Conservation (phyloP, 2,797 vertebrate genomes). For the Coreius guichenoti region DNA sequence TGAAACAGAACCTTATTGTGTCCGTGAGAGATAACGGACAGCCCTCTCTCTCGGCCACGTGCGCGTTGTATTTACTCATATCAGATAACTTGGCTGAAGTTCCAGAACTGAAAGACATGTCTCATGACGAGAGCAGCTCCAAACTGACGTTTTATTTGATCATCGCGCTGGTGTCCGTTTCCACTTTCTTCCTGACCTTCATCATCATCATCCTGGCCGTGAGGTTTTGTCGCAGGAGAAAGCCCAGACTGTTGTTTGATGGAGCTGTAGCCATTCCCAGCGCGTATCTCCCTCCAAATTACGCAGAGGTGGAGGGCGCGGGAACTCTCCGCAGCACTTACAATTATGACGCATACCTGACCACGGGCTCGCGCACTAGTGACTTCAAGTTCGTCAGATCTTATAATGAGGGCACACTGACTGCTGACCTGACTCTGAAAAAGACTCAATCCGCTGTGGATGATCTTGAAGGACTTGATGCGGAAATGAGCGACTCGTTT, state of each 20-base stretch:
- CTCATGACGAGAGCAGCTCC: constrained; percentile 56
- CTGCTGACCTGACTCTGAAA: constrained; percentile 60
- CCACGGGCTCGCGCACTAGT: constrained; percentile 22
- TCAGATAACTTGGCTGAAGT: constrained; percentile 61
- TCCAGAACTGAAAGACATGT: constrained; percentile 54
- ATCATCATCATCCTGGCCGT: constrained; percentile 27
- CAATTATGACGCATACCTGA: constrained; percentile 20
- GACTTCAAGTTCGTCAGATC: constrained; percentile 6
- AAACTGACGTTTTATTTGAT: constrained; percentile 63
- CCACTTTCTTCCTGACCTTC: constrained; percentile 50
- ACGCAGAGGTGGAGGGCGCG: constrained; percentile 10
- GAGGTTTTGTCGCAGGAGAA: constrained; percentile 22
- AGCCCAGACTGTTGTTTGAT: constrained; percentile 33
- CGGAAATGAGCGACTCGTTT: accelerated
- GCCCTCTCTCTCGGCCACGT: constrained; percentile 57
- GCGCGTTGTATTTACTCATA: constrained; percentile 58
- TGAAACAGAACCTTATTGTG: constrained; percentile 76
- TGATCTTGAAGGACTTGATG: background rate
- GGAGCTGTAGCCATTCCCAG: constrained; percentile 22
- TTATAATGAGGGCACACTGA: constrained; percentile 4
- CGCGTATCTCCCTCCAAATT: constrained; percentile 9
- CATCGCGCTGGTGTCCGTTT: constrained; percentile 61
- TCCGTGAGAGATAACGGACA: constrained; percentile 59
- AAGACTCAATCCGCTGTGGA: background rate
- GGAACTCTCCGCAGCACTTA: constrained; percentile 15